Conservation (phyloP, 2,113 vertebrate species). For the Psittacus erithacus region DNA sequence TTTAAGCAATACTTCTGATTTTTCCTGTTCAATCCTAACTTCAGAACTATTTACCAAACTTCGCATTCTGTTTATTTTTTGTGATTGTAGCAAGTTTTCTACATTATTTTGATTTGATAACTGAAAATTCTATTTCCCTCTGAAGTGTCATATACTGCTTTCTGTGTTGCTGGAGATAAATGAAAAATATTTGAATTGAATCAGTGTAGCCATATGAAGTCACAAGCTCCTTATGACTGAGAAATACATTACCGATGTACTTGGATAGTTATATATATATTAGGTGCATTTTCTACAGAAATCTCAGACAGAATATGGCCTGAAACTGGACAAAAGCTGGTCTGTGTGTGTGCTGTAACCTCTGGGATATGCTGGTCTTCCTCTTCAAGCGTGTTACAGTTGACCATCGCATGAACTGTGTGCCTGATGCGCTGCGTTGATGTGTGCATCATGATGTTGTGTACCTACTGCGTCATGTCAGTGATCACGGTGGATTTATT, state of each 20-base stretch:
- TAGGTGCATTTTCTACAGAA: not conserved
- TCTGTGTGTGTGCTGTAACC: not conserved
- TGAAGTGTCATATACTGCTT: not conserved
- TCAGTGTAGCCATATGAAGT: not conserved
- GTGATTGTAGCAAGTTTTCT: not conserved
- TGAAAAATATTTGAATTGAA: not conserved
- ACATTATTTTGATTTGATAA: not conserved
- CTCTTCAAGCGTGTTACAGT: accelerated
- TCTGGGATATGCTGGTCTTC: not conserved
- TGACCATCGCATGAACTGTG: not conserved
- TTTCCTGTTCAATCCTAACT: not conserved
- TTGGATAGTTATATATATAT: not conserved
- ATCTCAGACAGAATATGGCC: not conserved
- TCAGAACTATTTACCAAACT: not conserved
- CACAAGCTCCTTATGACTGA: not conserved
- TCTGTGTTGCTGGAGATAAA: not conserved
- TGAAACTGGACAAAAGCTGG: not conserved
- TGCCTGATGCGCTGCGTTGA: not conserved
- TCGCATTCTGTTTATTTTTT: not conserved
- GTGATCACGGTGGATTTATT: not conserved
- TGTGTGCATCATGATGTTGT: not conserved
- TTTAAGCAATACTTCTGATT: not conserved
- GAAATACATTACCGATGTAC: not conserved
- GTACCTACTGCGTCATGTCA: not conserved
- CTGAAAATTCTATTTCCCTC: not conserved